Evolutionary conservation across 2,797 vertebrate species (phyloP), one percentile per base, ranked within the genome.

Genomic region (Acropternis orthonyx): DNA sequence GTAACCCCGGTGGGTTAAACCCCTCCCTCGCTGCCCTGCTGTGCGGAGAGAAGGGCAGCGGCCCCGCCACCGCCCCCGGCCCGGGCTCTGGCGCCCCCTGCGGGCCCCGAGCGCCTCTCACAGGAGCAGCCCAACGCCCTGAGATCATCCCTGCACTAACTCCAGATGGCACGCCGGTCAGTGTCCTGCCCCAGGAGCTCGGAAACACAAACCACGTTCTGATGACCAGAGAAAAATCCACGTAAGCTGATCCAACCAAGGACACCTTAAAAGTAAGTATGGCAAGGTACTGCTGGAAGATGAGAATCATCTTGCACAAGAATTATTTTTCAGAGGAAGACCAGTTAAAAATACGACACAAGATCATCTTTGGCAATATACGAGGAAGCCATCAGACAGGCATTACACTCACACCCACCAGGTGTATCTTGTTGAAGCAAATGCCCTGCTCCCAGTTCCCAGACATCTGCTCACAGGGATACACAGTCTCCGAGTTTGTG

Each of bases 401-500:
- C 27, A 15, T 20, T 10, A 24, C 15, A 2, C 7, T 28, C 10
- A 4, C 26, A 21, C 15, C 13, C 23, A 44, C 3, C 1, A 20
- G 12, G 17, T 4, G 1, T 0, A 5, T 2, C 3, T 0, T n/a
- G 43, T 4, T 41, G 21, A 72, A 92, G 48, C 30, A 44, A 43
- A 71, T 0, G 5, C 28, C 18, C 22, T 16, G 7, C 7, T 32
- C 23, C 28, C 46, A 3, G 4, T 10, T 43, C 39, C 19, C 20
- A 12, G 18, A 10, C 0, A 5, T 3, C 1, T 14, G 26, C 32
- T 62, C 19, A 36, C 3, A 10, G 0, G 0, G 15, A 30, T 6
- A 5, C 2, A 4, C 0, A 7, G 17, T 4, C 43, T 17, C 14
- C 5, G 12, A 43, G 6, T 5, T 17, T 0, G 0, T 1, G 1